These are phyloP conservation scores for Dynastes maya DNA, from an alignment of 2,888 invertebrate species.

Conservation along the genomic window DNA sequence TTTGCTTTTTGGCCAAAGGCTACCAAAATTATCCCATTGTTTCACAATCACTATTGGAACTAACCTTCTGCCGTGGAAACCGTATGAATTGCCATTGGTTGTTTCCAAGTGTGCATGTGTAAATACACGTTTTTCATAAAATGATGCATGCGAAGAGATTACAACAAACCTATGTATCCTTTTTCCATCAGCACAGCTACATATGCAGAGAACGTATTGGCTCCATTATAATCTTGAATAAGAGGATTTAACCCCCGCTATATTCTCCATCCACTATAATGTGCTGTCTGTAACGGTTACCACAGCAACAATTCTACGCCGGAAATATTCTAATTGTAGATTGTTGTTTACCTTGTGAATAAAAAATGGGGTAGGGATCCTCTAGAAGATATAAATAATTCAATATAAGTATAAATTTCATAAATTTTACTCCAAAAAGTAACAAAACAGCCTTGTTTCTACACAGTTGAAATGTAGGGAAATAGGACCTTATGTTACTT, in stretches of 20 bases:
- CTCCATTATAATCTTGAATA: constrained; percentile 52
- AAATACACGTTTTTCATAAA: neutral
- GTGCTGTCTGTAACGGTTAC: constrained; percentile 48
- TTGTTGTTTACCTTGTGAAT: neutral
- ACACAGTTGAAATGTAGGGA: too few relatives aligned
- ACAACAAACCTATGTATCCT: neutral
- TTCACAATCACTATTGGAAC: too few relatives aligned
- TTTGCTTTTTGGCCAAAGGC: too few relatives aligned
- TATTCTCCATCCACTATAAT: constrained; percentile 51
- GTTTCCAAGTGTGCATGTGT: neutral
- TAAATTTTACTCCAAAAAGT: too few relatives aligned
- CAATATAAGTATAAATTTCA: too few relatives aligned
- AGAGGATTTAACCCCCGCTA: constrained; percentile 57
- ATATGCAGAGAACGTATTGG: neutral
- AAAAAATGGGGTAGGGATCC: too few relatives aligned
- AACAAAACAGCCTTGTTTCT: too few relatives aligned
- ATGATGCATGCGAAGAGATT: constrained; percentile 13
- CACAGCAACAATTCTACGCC: constrained; percentile 44
- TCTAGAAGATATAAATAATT: too few relatives aligned
- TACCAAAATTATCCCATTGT: too few relatives aligned
- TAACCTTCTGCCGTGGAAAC: too few relatives aligned
- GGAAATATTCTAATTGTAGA: neutral
- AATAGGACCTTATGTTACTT: too few relatives aligned
- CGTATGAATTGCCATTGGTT: too few relatives aligned
- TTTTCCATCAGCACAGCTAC: constrained; percentile 10